A percentile compares a stretch with the other conserved stretches of the same genome.
These are phyloP conservation scores for Acleris laterana DNA, from an alignment of 2,888 invertebrate species.

Conservation along the genomic window DNA sequence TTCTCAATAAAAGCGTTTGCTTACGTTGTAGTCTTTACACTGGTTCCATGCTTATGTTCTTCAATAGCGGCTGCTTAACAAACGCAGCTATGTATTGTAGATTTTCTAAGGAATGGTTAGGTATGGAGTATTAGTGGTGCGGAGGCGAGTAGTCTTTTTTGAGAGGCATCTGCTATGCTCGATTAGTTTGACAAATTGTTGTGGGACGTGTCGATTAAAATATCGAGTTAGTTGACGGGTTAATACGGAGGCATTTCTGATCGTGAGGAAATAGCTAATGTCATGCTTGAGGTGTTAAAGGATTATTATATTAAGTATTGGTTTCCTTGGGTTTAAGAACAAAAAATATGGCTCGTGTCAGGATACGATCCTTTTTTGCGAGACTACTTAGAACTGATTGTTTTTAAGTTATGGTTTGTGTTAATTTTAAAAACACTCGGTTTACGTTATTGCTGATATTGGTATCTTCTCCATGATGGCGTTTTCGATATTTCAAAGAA, in stretches of 20 bases:
- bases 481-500: too few relatives aligned
- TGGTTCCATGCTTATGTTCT: conserved; percentile 8
- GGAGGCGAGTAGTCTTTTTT: conserved; percentile 54
- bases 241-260: conserved; percentile 26
- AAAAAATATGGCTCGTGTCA: too few relatives aligned
- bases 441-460: too few relatives aligned
- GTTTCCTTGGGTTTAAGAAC: too few relatives aligned
- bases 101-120: neutral
- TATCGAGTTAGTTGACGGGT: conserved; percentile 36
- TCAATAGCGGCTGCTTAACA: neutral
- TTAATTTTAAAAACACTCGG: too few relatives aligned
- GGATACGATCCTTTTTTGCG: too few relatives aligned
- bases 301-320: conserved; percentile 1
- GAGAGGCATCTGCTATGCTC: conserved; percentile 57
- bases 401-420: too few relatives aligned
- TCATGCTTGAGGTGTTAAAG: conserved; percentile 18
- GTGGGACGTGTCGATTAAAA: conserved; percentile 39
- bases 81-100: conserved; percentile 2
- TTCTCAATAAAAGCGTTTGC: neutral
- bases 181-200: conserved; percentile 54
- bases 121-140: conserved; percentile 45
- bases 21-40: conserved; percentile 2
- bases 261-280: conserved; percentile 14
- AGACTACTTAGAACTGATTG: too few relatives aligned
- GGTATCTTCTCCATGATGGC: too few relatives aligned